A percentile compares a stretch with the other conserved stretches of the same genome.
Conservation (phyloP, 1,140 invertebrate species). For the Anoplolepis gracilipes region DNA sequence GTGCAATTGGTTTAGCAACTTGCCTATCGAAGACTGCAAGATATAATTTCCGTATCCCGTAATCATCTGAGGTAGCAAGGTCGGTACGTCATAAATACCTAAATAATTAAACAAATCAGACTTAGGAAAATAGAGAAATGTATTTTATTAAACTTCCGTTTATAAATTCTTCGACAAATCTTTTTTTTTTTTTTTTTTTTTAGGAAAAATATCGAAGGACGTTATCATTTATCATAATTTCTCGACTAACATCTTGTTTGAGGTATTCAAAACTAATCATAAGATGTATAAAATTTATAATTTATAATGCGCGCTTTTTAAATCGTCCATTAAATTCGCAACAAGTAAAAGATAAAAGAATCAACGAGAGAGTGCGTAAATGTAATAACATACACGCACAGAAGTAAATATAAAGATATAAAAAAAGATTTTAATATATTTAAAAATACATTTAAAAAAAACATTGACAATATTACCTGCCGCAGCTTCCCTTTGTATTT, state of each 20-base stretch:
- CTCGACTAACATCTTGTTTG: neutral
- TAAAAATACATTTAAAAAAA: neutral
- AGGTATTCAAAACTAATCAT: neutral
- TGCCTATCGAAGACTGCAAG: slow-evolving; percentile 88
- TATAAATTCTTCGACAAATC: neutral
- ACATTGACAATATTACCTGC: slow-evolving; percentile 70
- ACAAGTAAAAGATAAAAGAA: neutral
- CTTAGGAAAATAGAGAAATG: neutral
- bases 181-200: too few relatives aligned
- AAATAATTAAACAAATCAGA: slow-evolving; percentile 32
- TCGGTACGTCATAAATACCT: slow-evolving; percentile 83
- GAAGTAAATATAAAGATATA: neutral
- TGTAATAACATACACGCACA: neutral
- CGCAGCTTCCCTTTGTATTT: slow-evolving; percentile 79
- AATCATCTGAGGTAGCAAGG: slow-evolving; percentile 81
- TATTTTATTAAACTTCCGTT: neutral
- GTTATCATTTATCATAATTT: neutral
- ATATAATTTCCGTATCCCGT: slow-evolving; percentile 85
- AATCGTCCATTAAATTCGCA: neutral
- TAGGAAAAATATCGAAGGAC: neutral
- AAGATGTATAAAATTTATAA: neutral
- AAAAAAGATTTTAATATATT: too few relatives aligned
- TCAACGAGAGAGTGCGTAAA: neutral
- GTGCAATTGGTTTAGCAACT: slow-evolving; percentile 89
- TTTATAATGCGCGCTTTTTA: neutral